Evolutionary conservation across 1,140 invertebrate species (phyloP).

Genomic region (Heliconius himera): DNA sequence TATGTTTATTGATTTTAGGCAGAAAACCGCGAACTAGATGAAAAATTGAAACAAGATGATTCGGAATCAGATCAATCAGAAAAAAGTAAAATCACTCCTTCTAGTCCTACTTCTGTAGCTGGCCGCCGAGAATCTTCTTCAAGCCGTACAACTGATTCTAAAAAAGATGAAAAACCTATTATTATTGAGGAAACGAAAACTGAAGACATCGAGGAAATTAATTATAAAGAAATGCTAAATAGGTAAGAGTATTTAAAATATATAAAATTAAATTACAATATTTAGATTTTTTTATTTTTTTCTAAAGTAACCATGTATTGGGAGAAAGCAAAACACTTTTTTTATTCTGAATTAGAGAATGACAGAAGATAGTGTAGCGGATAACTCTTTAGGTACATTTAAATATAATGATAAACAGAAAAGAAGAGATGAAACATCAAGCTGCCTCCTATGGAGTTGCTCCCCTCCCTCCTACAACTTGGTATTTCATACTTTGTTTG

Average conservation of each 20-base stretch:
- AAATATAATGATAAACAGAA: too few relatives aligned
- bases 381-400: too few relatives aligned
- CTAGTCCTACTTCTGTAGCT: constrained; percentile 70
- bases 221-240: constrained; percentile 80
- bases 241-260: constrained; percentile 54
- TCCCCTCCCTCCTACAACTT: too few relatives aligned
- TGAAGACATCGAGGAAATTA: constrained; percentile 82
- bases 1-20: constrained; percentile 81
- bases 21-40: constrained; percentile 86
- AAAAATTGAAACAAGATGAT: constrained; percentile 86
- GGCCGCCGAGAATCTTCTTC: constrained; percentile 78
- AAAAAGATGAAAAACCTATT: constrained; percentile 80
- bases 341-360: too few relatives aligned
- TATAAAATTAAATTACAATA: not conserved
- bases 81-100: constrained; percentile 82
- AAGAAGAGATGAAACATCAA: too few relatives aligned
- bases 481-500: too few relatives aligned
- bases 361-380: too few relatives aligned
- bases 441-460: too few relatives aligned
- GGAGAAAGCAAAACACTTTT: too few relatives aligned
- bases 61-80: constrained; percentile 85
- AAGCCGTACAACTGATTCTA: constrained; percentile 68
- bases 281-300: too few relatives aligned
- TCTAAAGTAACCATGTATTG: too few relatives aligned
- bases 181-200: constrained; percentile 75